phyloP scores from a whole-genome alignment of 2,113 vertebrate species.

The Pelecanoides urinatrix region DNA sequence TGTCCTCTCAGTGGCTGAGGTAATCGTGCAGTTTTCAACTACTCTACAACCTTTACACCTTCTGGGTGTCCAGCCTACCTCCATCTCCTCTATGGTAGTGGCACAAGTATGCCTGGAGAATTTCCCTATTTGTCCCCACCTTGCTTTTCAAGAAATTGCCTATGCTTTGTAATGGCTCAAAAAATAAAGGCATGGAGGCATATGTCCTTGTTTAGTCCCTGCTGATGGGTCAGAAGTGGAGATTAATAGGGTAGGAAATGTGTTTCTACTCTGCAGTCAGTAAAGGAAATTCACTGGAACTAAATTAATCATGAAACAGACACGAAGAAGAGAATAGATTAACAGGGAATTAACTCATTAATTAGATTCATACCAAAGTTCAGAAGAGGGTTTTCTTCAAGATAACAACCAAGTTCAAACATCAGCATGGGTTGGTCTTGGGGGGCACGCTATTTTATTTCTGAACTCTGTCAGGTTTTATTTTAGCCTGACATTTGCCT shows the following conservation, averaged over 20 bases:
- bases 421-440: not conserved
- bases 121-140: not conserved
- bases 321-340: slow-evolving; percentile 24
- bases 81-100: not conserved
- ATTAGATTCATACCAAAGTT: slow-evolving; percentile 14
- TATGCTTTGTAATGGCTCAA: not conserved
- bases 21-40: not conserved
- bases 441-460: not conserved
- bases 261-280: not conserved
- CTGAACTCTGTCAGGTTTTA: not conserved
- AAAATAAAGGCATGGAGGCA: not conserved
- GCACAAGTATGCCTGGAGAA: not conserved
- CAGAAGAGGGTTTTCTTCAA: not conserved
- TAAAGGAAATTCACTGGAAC: slow-evolving; percentile 51
- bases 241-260: slow-evolving; percentile 20
- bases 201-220: not conserved
- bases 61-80: not conserved
- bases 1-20: not conserved
- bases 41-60: not conserved
- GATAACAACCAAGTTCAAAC: not conserved
- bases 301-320: slow-evolving; percentile 55
- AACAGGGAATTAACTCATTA: slow-evolving; percentile 35
- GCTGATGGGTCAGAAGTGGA: not conserved
- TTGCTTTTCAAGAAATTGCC: not conserved
- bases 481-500: not conserved